These are phyloP conservation scores for Tetragnatha montana DNA, from an alignment of 2,888 invertebrate species.

Conservation along the genomic window DNA sequence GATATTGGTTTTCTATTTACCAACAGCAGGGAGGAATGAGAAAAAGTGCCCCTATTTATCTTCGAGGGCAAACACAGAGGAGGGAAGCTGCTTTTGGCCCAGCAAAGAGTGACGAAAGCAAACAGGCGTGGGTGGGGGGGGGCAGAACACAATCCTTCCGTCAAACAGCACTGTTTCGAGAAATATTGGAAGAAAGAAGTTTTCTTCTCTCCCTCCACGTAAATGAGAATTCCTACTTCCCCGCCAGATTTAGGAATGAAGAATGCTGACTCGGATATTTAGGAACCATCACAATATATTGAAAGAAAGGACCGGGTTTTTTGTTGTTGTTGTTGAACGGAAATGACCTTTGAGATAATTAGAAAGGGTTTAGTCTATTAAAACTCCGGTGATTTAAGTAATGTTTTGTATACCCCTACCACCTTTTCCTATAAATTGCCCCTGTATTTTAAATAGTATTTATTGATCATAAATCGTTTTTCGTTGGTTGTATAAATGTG, in stretches of 20 bases:
- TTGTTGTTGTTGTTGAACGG: not conserved
- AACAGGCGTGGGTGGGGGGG: not conserved
- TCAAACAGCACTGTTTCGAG: not conserved
- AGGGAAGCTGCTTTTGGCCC: not conserved
- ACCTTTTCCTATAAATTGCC: too few species aligned
- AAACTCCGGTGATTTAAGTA: too few species aligned
- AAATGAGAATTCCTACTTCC: not conserved
- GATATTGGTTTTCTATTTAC: slow-evolving; percentile 40
- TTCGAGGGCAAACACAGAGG: not conserved
- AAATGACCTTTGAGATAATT: not conserved
- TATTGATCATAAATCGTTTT: too few species aligned
- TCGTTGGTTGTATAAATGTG: too few species aligned
- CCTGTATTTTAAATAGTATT: too few species aligned
- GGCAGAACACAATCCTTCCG: not conserved
- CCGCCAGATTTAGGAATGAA: not conserved
- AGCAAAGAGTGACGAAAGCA: not conserved
- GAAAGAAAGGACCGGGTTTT: not conserved
- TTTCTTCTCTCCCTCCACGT: not conserved
- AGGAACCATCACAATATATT: not conserved
- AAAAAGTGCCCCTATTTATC: not conserved
- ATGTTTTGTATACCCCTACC: too few species aligned
- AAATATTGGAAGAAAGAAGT: not conserved
- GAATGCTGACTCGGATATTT: not conserved
- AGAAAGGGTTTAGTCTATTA: not conserved
- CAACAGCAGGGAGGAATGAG: slow-evolving; percentile 6